Evolutionary conservation across 2,888 invertebrate genomes (phyloP), one percentile per base, ranked within the genome.

Genomic region (Dendrolimus pini): DNA sequence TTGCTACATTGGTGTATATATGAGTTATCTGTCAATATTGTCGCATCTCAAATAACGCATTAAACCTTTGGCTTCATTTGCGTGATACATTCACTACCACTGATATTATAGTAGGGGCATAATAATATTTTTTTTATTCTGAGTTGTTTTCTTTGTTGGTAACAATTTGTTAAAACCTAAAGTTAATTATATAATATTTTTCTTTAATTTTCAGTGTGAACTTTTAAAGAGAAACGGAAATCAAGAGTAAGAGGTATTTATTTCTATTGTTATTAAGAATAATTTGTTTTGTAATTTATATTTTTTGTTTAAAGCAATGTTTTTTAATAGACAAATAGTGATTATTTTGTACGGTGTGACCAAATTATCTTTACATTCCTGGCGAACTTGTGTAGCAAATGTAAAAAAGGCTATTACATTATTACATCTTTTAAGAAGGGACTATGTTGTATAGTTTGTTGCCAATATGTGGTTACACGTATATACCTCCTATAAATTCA

Each of bases 131-230:
- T 30, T 30, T 18, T 30, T 30, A 41, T 55, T 55, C 30, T 60
- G 52, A 55, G 41, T 18, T 30, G 9, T 41, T 54, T 47, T 55
- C 30, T 47, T 55, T 60, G 52, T 55, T 52, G 18, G 41, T 6
- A 41, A 55, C 52, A 53, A 47, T 55, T 2, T 55, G 10, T 14
- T 54, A 53, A 18, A 18, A 18, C 3, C 6, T 30, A 30, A 30
- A 30, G 30, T 30, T 30, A 30, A 30, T n/a, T 41, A 54, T n/a
- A 10, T 41, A 54, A 30, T 60, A 47, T 56, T 30, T 62, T 57
- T 56, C 58, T 54, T 60, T 55, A 54, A 65, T 65, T 80, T 79
- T 63, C 82, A 83, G 83, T 79, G 83, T 62, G 74, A 75, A 65
- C 77, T 82, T 13, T 69, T 82, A 56, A 74, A 75, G 59, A 64